Conservation (phyloP, 1,140 invertebrate species). For the Chlorops oryzae region DNA sequence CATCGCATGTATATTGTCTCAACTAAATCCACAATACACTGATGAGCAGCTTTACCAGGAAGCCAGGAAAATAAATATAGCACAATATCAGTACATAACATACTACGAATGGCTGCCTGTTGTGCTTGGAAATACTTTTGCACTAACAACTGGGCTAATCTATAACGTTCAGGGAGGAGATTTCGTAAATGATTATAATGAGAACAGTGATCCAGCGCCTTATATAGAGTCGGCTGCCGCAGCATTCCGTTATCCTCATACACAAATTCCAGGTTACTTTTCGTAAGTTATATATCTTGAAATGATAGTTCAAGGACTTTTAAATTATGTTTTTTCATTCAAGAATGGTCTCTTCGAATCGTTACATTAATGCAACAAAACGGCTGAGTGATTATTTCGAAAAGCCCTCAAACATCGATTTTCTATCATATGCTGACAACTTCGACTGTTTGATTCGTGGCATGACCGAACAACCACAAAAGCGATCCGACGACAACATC, state of each 20-base stretch:
- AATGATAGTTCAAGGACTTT: background rate
- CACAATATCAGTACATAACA: constrained; percentile 72
- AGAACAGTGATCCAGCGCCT: constrained; percentile 65
- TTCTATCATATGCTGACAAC: constrained; percentile 55
- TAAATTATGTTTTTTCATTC: constrained; percentile 13
- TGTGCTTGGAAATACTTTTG: constrained; percentile 61
- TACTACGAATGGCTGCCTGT: constrained; percentile 84
- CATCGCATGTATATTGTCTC: constrained; percentile 63
- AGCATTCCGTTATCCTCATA: constrained; percentile 81
- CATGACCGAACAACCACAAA: constrained; percentile 61
- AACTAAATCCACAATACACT: constrained; percentile 78
- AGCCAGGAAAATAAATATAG: constrained; percentile 69
- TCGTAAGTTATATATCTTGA: constrained; percentile 56
- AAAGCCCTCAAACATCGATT: constrained; percentile 46
- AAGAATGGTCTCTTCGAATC: constrained; percentile 60
- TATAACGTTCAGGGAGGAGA: constrained; percentile 50
- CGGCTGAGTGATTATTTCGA: constrained; percentile 72
- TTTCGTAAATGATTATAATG: constrained; percentile 84
- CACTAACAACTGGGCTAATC: constrained; percentile 61
- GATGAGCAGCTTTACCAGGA: constrained; percentile 86
- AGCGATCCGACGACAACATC: constrained; percentile 62
- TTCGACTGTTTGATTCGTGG: constrained; percentile 67
- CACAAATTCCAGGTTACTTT: constrained; percentile 68
- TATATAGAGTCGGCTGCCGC: constrained; percentile 78
- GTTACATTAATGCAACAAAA: constrained; percentile 53